Base-by-base conservation (phyloP, 1,140 invertebrate genomes). In the Sinella curviseta region DNA sequence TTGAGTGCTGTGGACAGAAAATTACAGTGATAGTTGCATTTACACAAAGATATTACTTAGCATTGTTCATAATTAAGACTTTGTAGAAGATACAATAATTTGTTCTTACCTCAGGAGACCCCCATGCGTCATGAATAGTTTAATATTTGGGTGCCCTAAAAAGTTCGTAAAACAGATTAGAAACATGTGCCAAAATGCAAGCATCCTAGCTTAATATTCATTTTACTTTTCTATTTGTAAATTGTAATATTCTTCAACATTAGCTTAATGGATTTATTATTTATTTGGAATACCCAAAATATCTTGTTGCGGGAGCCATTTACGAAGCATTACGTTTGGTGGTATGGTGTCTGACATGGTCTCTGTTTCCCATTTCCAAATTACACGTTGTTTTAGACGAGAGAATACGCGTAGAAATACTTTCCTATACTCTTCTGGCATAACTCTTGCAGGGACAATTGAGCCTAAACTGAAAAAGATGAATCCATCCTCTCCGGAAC, bases 401-500 rank as follows among this genome's bases (percentile, higher is more conserved):
- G 91, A 89, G 81, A 94, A 91, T 0, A 92, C 92, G 17, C 90
- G 88, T 8, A 93, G 87, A 70, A 94, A 89, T 81, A 92, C 88
- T 30, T 88, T 87, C 39, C 92, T 89, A 1, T 92, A 87, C 0
- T 90, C 88, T 35, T 92, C 89, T 0, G 93, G 93, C 91, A 94
- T 93, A 79, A 92, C 92, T 0, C 90, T 89, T 0, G 92, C 91
- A 81, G 90, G 90, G 0, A 94, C 92, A 0, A 92, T 93, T 0
- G 93, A 93, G 0, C 93, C 93, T 91, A 94, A 93, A 3, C 92
- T 93, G 1, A 94, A 92, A 85, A 92, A 93, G 34, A 94, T 90
- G 84, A 94, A 94, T 28, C 93, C 93, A 70, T 89, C 88, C 1
- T 90, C 12, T 36, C 24, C 34, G 74, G 26, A 35, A 67, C 76